Evolutionary conservation across 2,888 invertebrate species (phyloP).

Genomic region (Eupithecia subfuscata): DNA sequence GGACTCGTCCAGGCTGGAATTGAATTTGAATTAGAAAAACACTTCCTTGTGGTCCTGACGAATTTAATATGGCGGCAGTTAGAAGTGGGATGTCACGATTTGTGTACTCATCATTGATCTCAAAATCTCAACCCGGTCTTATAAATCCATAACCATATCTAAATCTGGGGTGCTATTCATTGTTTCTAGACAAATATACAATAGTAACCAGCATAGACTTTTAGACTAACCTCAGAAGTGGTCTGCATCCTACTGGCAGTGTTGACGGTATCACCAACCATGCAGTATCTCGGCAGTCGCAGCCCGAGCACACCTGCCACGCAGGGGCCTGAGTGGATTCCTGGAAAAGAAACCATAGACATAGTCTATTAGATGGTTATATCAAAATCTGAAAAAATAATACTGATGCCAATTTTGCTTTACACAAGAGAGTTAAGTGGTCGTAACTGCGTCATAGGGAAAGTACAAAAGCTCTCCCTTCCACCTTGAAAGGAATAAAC

Average conservation of each 20-base stretch:
- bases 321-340: constrained; percentile 94
- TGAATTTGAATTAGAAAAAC: constrained; percentile 3
- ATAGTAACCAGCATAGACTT: background rate
- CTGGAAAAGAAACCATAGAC: constrained; percentile 67
- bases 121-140: background rate
- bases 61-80: background rate
- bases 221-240: constrained; percentile 69
- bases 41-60: background rate
- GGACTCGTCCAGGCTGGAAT: constrained; percentile 82
- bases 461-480: background rate
- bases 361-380: background rate
- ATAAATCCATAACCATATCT: background rate
- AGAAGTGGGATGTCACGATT: background rate
- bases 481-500: background rate
- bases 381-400: background rate
- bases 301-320: constrained; percentile 94
- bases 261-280: constrained; percentile 96
- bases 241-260: constrained; percentile 96
- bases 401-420: too few species aligned
- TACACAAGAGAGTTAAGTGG: too few species aligned
- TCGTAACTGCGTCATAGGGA: background rate
- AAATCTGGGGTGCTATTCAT: background rate
- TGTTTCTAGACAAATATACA: background rate
- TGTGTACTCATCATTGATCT: too few species aligned
- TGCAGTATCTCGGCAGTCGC: constrained; percentile 93